Evolutionary conservation across 1,140 invertebrate genomes (phyloP), one percentile per base, ranked within the genome.

Genomic region (Aphelenchoides fujianensis): DNA sequence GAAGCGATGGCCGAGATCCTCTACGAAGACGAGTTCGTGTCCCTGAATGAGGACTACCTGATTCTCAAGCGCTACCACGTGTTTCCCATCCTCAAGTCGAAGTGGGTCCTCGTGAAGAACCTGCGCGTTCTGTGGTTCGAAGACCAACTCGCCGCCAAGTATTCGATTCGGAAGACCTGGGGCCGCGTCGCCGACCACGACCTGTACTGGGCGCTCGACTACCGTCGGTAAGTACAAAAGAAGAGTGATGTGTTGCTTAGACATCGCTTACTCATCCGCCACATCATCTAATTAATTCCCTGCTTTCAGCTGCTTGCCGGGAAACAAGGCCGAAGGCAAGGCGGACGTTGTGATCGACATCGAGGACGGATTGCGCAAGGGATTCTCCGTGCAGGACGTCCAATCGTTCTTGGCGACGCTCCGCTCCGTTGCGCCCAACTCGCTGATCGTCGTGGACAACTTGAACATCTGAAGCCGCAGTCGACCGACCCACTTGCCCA

Each of bases 371-470:
- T 31, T 77, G 12, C 48, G 48, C 28, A 75, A 78, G 41, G 74
- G 75, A 19, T 78, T 75, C 31, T 73, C 74, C 36, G 73, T 80
- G 3, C 35, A 35, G 27, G 76, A 78, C 64, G 74, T 67, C 19
- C 57, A 78, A 34, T 23, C 23, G 12, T 78, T 78, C 63, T 54
- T 78, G 28, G 28, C 31, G 7, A 52, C 59, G 36, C 23, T 78
- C 19, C 59, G 78, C 31, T 28, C 32, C 31, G 72, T 74, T 28
- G 66, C 74, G n/a, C 69, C 77, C 2, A 78, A 75, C 32, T 75
- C 72, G 27, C 54, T 79, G 12, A 78, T 78, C 54, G 77, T 78
- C 28, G 78, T 78, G 27, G 76, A 78, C 62, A 81, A 78, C 54
- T 70, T 77, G 32, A 66, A 74, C 62, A n/a, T n/a, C n/a, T n/a